These are phyloP conservation scores for Limosa lapponica DNA, from an alignment of 2,797 vertebrate genomes.

Conservation along the genomic window DNA sequence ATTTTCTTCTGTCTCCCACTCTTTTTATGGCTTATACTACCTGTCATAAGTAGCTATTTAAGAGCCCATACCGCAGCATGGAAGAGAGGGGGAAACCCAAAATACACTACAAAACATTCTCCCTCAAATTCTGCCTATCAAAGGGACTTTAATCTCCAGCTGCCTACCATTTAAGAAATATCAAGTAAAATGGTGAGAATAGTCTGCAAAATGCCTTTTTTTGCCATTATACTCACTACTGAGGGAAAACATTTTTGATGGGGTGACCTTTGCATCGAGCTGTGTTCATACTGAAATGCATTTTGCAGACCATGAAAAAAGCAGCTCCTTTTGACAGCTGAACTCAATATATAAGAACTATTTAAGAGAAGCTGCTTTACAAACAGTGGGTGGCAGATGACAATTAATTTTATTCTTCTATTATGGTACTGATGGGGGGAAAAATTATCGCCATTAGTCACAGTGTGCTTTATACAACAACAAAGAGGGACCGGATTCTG, in stretches of 20 bases:
- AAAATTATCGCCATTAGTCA: neutral
- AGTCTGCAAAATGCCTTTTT: neutral
- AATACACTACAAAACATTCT: neutral
- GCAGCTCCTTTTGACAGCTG: constrained; percentile 45
- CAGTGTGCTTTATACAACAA: neutral
- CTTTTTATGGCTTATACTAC: neutral
- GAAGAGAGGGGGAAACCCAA: neutral
- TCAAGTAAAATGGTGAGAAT: constrained; percentile 39
- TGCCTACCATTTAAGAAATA: constrained; percentile 61
- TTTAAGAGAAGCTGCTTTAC: constrained; percentile 56
- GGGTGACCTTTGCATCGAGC: constrained; percentile 68
- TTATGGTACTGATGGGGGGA: neutral
- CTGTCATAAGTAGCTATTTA: constrained; percentile 22
- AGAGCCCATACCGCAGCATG: neutral
- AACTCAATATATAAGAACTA: constrained; percentile 32
- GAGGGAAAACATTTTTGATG: constrained; percentile 67
- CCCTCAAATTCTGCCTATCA: constrained; percentile 45
- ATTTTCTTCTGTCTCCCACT: constrained; percentile 2
- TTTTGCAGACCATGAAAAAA: constrained; percentile 55
- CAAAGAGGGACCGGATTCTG: neutral
- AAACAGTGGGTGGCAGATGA: constrained; percentile 51
- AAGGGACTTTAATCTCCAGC: constrained; percentile 65
- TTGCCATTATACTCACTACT: neutral
- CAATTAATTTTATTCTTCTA: constrained; percentile 55
- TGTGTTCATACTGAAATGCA: constrained; percentile 33